Conservation (phyloP, 2,113 vertebrate genomes). For the Pteropus alecto region DNA sequence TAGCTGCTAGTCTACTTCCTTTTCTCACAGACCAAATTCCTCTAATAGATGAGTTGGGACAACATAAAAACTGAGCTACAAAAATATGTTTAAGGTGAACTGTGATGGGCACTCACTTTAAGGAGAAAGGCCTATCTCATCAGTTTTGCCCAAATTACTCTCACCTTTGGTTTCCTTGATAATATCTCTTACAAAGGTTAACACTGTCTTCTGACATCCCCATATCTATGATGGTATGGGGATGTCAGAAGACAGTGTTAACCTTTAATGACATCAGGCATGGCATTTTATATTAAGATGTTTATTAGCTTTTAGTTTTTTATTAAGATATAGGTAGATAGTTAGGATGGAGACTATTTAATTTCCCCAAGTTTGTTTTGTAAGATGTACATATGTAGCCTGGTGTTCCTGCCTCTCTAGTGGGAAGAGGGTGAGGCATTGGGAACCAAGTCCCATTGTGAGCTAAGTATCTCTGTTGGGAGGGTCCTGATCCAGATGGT, state of each 20-base stretch:
- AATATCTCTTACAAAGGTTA: constrained; percentile 24
- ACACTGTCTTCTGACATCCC: not conserved
- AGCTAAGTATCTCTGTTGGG: not conserved
- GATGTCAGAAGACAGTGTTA: too few species aligned
- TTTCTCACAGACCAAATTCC: not conserved
- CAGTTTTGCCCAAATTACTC: not conserved
- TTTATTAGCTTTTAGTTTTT: not conserved
- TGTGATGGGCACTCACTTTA: not conserved
- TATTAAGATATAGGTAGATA: not conserved
- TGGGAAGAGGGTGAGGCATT: not conserved
- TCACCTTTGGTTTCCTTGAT: not conserved
- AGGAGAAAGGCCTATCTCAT: not conserved
- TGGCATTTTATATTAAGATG: not conserved
- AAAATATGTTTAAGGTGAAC: not conserved
- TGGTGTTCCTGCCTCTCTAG: not conserved
- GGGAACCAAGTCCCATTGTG: not conserved
- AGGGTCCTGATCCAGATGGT: not conserved
- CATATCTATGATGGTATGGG: not conserved
- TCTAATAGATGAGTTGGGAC: not conserved
- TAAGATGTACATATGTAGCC: not conserved
- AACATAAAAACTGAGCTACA: not conserved
- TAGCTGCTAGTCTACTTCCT: not conserved
- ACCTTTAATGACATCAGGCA: constrained; percentile 3
- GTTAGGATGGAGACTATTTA: not conserved
- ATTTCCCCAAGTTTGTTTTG: not conserved